Evolutionary conservation across 1,140 invertebrate genomes (phyloP), one percentile per base, ranked within the genome.

Genomic region (Dendrolimus kikuchii): DNA sequence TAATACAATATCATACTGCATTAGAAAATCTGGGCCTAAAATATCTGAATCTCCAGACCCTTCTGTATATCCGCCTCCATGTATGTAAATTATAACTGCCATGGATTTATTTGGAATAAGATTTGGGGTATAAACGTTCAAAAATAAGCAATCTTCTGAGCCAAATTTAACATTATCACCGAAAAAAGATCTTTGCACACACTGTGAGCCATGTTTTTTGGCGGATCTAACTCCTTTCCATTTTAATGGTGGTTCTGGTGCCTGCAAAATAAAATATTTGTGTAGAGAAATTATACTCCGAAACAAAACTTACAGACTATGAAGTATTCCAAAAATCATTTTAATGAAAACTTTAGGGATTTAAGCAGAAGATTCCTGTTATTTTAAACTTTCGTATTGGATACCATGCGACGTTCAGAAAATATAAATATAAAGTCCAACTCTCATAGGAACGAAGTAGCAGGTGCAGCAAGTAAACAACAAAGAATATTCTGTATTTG

Each of bases 21-120:
- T 46, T 42, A 63, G 46, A n/a, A 54, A 63, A 40, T 63, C 57
- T 23, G 61, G 47, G 5, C 57, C 61, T n/a, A 52, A 56, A 7
- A 52, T 39, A 41, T 50, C 50, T 39, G 46, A 51, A 49, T 56
- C 23, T 10, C 56, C 61, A 0, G 46, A 49, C 41, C 49, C 48
- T 23, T 41, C 46, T 0, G 38, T 36, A 39, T 43, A 50, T 4
- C 50, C 51, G 38, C 57, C 57, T 8, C 61, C 61, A 23, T 55
- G 53, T 5, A 63, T 59, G 48, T 51, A 63, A 36, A 63, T 45
- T 37, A 63, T 56, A 3, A 63, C 61, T 6, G 61, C 10, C 8
- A 5, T 10, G 6, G n/a, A 52, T 53, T 49, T 38, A 4, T 42
- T 38, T 43, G 6, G 9, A 7, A 10, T 41, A 6, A 41, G 10